Evolutionary conservation across 2,888 invertebrate genomes (phyloP).

Genomic region (Tachystola acroxantha): DNA sequence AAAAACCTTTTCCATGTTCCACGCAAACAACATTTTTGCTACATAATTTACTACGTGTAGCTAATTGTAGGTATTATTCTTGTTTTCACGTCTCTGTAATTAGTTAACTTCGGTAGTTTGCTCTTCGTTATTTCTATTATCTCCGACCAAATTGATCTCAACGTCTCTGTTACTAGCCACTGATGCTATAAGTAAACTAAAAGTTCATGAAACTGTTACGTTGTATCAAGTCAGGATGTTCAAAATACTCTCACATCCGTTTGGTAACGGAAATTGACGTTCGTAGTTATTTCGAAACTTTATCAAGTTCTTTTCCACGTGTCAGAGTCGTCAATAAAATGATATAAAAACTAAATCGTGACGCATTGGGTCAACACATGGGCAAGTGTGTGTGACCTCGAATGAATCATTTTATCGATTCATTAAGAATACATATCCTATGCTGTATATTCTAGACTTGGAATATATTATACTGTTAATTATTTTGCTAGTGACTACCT

Average conservation of each 20-base stretch:
- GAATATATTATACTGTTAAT: too few relatives aligned
- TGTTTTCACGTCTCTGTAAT: background rate
- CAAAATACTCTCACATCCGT: background rate
- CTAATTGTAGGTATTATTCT: background rate
- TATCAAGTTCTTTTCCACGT: constrained; percentile 7
- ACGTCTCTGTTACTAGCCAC: background rate
- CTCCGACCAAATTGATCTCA: background rate
- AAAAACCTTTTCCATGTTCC: background rate
- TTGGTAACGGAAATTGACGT: constrained; percentile 1
- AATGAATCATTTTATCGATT: constrained; percentile 10
- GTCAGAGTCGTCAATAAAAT: constrained; percentile 3
- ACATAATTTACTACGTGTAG: background rate
- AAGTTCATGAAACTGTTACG: background rate
- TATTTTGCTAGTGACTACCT: too few relatives aligned
- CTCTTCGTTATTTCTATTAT: background rate
- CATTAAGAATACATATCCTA: constrained; percentile 5
- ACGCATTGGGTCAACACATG: constrained; percentile 4
- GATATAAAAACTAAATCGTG: background rate
- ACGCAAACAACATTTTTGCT: background rate
- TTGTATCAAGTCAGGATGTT: background rate
- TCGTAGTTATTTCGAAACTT: constrained; percentile 1
- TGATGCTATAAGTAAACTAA: background rate
- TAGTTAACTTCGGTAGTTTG: background rate
- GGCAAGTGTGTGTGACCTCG: constrained; percentile 6
- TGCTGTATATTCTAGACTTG: too few relatives aligned